Evolutionary conservation across 1,140 invertebrate species (phyloP), one percentile per base, ranked within the genome.

Genomic region (Ooceraea biroi): DNA sequence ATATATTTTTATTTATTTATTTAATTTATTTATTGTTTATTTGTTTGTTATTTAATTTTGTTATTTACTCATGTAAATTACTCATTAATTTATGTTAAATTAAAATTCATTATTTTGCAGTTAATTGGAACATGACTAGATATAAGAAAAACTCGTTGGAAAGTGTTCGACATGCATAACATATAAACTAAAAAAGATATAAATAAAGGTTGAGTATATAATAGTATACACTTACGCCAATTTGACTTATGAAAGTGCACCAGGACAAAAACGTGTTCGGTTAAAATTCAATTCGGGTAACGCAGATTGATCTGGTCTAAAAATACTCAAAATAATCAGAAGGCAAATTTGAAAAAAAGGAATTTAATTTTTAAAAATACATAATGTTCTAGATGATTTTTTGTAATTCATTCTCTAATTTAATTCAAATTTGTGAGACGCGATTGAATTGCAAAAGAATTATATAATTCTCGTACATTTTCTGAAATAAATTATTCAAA

Each of bases 141-240:
- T 48, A 48, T 19, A 25, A 57, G 12, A 22, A 72, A 57, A 57
- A 11, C 50, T 72, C 19, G 10, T 25, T 72, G 3, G 30, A 72
- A 72, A 72, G 14, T 17, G 1, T n/a, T 72, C 55, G 55, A 72
- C 12, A 55, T 72, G 48, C 50, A 55, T n/a, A n/a, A n/a, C n/a
- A n/a, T n/a, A n/a, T n/a, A n/a, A n/a, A n/a, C n/a, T n/a, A n/a
- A n/a, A n/a, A n/a, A n/a, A n/a, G n/a, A n/a, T n/a, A n/a, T 36
- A 36, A 36, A 36, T 36, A 7, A 36, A 7, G 52, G 25, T 41
- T 41, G 8, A 11, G 27, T 72, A 12, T 57, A 12, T 57, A 17
- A 72, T 52, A 57, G 7, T 41, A 12, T 22, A 25, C 41, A 55
- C 22, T 27, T 19, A 22, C 10, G 50, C 22, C 25, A 55, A 10